phyloP scores from a whole-genome alignment of 2,113 vertebrate genomes.

The Cololabis saira region DNA sequence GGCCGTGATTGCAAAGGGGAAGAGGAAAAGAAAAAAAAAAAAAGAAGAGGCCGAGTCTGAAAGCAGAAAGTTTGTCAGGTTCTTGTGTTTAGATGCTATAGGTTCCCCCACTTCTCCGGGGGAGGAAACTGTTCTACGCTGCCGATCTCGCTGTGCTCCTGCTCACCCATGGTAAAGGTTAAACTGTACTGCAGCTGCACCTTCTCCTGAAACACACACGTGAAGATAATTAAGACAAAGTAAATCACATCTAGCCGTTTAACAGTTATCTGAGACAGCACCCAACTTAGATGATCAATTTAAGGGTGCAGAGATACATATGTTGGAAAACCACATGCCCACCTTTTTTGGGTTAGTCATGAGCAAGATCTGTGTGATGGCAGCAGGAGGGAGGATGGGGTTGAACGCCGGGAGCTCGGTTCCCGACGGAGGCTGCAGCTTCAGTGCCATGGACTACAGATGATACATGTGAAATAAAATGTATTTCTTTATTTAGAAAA shows the following conservation, averaged over 20 bases:
- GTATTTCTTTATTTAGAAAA: neutral
- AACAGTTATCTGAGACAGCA: no score
- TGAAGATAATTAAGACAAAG: neutral
- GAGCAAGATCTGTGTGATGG: conserved; percentile 96
- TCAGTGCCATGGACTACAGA: conserved; percentile 91
- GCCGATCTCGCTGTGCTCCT: conserved; percentile 91
- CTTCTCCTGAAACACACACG: conserved; percentile 86
- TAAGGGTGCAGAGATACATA: no score
- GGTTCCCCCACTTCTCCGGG: conserved; percentile 91
- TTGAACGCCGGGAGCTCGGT: conserved; percentile 93
- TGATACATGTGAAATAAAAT: neutral
- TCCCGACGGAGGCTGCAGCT: conserved; percentile 94
- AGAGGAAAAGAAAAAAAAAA: no score
- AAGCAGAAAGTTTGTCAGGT: conserved; percentile 59
- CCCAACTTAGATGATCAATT: no score
- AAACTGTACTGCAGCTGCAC: conserved; percentile 94
- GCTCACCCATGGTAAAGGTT: conserved; percentile 90
- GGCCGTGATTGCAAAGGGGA: conserved; percentile 23
- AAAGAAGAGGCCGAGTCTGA: conserved; percentile 30
- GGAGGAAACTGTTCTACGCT: conserved; percentile 94
- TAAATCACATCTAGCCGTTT: no score
- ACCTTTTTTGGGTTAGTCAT: conserved; percentile 93
- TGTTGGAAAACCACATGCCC: no score
- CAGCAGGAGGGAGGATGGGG: conserved; percentile 92
- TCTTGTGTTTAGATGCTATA: conserved; percentile 87